Conservation (phyloP, 2,797 vertebrate genomes). For the Aphelocoma californica region DNA sequence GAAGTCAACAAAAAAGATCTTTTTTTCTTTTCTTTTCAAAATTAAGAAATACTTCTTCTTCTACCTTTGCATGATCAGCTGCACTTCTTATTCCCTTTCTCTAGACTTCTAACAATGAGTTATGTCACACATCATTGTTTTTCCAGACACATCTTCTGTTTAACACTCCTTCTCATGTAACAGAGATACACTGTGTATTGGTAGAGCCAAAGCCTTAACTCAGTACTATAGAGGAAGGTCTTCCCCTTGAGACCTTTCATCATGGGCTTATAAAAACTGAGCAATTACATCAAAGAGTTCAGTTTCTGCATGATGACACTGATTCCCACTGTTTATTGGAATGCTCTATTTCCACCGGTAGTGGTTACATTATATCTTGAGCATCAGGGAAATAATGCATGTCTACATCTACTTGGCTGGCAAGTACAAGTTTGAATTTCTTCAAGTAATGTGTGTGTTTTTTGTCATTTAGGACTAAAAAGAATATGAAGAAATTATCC, state of each 20-base stretch:
- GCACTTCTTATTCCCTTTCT: background rate
- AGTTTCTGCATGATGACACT: background rate
- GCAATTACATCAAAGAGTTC: background rate
- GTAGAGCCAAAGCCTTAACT: background rate
- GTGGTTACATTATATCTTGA: background rate
- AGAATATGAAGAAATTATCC: background rate
- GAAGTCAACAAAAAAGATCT: background rate
- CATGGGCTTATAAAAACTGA: background rate
- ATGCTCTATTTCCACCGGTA: background rate
- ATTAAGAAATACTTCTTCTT: background rate
- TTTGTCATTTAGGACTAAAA: background rate
- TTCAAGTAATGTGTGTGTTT: background rate
- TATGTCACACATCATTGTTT: background rate
- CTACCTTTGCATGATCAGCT: background rate
- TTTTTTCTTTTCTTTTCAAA: background rate
- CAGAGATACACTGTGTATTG: background rate
- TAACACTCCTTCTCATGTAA: background rate
- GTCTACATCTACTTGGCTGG: background rate
- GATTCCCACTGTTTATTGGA: background rate
- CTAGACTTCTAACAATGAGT: background rate
- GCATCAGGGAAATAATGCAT: background rate
- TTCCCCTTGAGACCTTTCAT: background rate
- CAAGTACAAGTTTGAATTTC: background rate
- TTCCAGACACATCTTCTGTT: background rate
- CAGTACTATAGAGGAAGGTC: background rate